Base-by-base conservation (phyloP, 2,888 invertebrate genomes). In the Petrophora chlorosata region DNA sequence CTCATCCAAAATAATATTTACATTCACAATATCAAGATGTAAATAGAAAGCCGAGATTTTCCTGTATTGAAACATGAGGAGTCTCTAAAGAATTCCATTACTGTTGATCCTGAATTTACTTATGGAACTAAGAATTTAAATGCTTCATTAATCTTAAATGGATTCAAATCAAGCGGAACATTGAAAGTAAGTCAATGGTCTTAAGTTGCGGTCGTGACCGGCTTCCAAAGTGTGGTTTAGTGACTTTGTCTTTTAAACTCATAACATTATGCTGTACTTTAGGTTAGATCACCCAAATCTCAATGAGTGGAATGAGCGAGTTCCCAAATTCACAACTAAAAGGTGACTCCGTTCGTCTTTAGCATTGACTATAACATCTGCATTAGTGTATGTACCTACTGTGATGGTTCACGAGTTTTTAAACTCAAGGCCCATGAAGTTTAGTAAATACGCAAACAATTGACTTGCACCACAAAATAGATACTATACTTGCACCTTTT, bases 81-180 rank as follows among this genome's bases (percentile, higher is more conserved):
- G 15, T 29, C 30, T 33, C 33, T 33, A 26, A 28, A 28, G 22
- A 40, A 29, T 40, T 33, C 28, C 15, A 30, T 46, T 46, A 40
- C 16, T 19, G 14, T 15, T 10, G 14, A 16, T 8, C 16, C 12
- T 32, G 15, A 45, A 39, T 46, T 12, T 28, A 7, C 15, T 26
- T 33, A 46, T 15, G 19, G 3, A 45, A 9, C 9, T 14, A 9
- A 19, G 16, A 19, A 25, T 46, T 30, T 28, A 12, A 28, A 29
- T 40, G 26, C 8, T 29, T 29, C 28, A 46, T 40, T 46, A 33
- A 39, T 34, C 28, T 46, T 33, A 46, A 44, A 44, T 29, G 40
- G 34, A 40, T 46, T 46, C 34, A 46, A 40, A 46, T 40, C 15
- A 46, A 40, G 29, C 28, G 29, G 36, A 30, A 36, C 30, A 36